These are phyloP conservation scores for Brachionus rotundiformis DNA, from an alignment of 1,140 invertebrate genomes.

Conservation along the genomic window DNA sequence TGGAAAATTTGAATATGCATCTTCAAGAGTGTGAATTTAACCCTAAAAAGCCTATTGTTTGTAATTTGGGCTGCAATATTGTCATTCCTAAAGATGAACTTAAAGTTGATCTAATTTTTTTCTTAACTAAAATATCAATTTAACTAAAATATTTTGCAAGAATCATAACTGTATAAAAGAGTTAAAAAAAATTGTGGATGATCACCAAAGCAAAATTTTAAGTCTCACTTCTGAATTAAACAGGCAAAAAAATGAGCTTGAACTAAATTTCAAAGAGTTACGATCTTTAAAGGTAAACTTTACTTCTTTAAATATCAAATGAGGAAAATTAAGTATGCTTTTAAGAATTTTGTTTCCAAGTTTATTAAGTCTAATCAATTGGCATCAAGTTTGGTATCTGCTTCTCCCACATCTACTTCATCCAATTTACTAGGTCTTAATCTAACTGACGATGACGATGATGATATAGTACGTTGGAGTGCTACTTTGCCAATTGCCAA, in stretches of 20 bases:
- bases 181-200: slow-evolving; percentile 77
- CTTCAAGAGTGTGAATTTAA: slow-evolving; percentile 88
- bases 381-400: not conserved
- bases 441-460: not conserved
- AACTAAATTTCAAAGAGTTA: slow-evolving; percentile 88
- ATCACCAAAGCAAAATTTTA: slow-evolving; percentile 72
- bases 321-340: slow-evolving; percentile 52
- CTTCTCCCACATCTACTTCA: not conserved
- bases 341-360: slow-evolving; percentile 84
- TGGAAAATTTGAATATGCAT: slow-evolving; percentile 79
- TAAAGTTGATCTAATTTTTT: slow-evolving; percentile 66
- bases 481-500: slow-evolving; percentile 78
- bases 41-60: slow-evolving; percentile 86
- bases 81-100: slow-evolving; percentile 91
- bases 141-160: slow-evolving; percentile 55
- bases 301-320: not conserved
- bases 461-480: slow-evolving; percentile 72
- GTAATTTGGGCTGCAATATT: slow-evolving; percentile 86
- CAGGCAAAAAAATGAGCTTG: slow-evolving; percentile 83
- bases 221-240: slow-evolving; percentile 73
- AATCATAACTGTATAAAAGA: slow-evolving; percentile 90
- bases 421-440: slow-evolving; percentile 14
- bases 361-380: slow-evolving; percentile 59
- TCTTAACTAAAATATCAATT: not conserved
- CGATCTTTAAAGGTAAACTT: slow-evolving; percentile 57